Percentiles rank a stretch among this genome's conserved stretches.
Evolutionary conservation across 2,113 vertebrate species (phyloP).

Genomic region (Sander vitreus): DNA sequence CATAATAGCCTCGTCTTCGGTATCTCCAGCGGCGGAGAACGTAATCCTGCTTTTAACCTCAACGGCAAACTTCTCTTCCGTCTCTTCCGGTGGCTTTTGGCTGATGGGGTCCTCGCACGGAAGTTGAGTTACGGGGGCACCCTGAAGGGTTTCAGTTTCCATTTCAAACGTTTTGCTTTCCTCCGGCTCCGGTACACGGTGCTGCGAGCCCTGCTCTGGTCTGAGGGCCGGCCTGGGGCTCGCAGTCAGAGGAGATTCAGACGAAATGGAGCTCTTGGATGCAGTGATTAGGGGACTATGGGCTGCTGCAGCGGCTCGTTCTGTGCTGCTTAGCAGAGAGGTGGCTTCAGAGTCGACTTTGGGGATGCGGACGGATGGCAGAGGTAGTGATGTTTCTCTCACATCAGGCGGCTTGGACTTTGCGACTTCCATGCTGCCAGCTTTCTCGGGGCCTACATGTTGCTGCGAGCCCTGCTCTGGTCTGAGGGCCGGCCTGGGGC

Average conservation of each 20-base stretch:
- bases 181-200: not conserved
- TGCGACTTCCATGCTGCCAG: constrained; percentile 31
- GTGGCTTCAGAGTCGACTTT: constrained; percentile 32
- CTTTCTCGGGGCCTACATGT: constrained; percentile 36
- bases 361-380: constrained; percentile 34
- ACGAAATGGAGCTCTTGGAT: constrained; percentile 4
- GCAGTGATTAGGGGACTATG: not conserved
- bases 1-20: constrained; percentile 44
- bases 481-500: too few species aligned
- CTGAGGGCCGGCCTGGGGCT: constrained; percentile 75
- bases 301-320: not conserved
- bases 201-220: not conserved
- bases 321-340: constrained; percentile 15
- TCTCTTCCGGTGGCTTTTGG: not conserved
- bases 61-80: not conserved
- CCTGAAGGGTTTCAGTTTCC: not conserved
- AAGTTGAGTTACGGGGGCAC: not conserved
- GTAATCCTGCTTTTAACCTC: not conserved
- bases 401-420: constrained; percentile 56
- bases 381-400: constrained; percentile 54
- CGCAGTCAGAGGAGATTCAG: constrained; percentile 29
- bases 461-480: too few species aligned
- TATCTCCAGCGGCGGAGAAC: constrained; percentile 5
- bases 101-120: not conserved
- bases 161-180: not conserved